Conservation (phyloP, 2,888 invertebrate genomes). For the Gryllus longicercus region DNA sequence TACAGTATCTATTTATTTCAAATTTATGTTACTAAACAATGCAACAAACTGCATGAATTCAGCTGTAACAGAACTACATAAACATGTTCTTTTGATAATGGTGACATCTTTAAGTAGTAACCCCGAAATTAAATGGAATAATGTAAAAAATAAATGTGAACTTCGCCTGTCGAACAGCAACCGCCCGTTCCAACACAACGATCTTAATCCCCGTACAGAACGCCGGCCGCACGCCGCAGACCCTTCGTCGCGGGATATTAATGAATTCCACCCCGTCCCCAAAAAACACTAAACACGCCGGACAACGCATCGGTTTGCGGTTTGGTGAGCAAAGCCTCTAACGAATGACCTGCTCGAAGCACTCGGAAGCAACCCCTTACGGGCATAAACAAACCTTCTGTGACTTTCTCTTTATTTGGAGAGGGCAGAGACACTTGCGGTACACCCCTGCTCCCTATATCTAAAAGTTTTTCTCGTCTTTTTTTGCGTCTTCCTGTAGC, state of each 20-base stretch:
- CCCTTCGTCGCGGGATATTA: background rate
- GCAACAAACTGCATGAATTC: no score
- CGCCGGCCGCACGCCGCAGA: no score
- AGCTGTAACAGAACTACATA: no score
- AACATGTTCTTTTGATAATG: no score
- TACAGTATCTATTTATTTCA: no score
- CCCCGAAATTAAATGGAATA: no score
- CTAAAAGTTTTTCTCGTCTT: slow-evolving; percentile 29
- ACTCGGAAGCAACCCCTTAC: background rate
- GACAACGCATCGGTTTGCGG: background rate
- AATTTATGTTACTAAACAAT: no score
- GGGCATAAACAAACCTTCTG: slow-evolving; percentile 17
- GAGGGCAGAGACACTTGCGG: background rate
- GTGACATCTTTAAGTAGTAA: no score
- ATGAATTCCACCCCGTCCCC: background rate
- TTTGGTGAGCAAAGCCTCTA: background rate
- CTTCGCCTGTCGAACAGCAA: no score
- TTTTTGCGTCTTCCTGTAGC: slow-evolving; percentile 24
- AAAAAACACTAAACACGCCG: background rate
- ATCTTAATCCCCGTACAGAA: no score
- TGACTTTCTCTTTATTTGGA: slow-evolving; percentile 1
- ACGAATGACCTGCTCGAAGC: background rate
- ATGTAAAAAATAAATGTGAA: no score
- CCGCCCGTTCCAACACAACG: no score
- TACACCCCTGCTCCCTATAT: slow-evolving; percentile 29